Conservation (phyloP, 1,140 invertebrate species). For the Hestina assimilis region DNA sequence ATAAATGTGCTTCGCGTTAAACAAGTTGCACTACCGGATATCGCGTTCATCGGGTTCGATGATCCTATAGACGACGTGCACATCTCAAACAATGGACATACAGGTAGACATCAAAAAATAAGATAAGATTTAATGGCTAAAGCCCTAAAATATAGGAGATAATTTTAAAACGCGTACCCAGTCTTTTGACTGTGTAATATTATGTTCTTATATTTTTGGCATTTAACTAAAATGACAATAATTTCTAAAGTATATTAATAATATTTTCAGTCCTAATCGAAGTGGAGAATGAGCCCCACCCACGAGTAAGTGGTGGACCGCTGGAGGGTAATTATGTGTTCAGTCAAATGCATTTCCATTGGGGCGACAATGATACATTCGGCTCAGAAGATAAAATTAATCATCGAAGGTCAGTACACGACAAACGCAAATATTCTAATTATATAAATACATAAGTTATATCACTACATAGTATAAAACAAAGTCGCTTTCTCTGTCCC, state of each 20-base stretch:
- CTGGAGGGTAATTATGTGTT: conserved; percentile 86
- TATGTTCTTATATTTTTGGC: too few relatives aligned
- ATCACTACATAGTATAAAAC: too few relatives aligned
- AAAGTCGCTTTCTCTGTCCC: too few relatives aligned
- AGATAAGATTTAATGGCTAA: too few relatives aligned
- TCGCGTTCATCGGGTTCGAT: conserved; percentile 81
- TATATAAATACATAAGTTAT: too few relatives aligned
- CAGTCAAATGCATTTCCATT: conserved; percentile 90
- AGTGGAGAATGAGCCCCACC: conserved; percentile 75
- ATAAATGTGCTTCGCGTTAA: conserved; percentile 85
- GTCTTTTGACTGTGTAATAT: too few relatives aligned
- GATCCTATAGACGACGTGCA: conserved; percentile 74
- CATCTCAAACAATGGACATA: conserved; percentile 88
- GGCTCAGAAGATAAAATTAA: conserved; percentile 95
- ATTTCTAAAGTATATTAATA: neutral
- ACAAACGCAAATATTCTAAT: too few relatives aligned
- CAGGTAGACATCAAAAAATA: conserved; percentile 74
- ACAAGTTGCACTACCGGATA: conserved; percentile 76
- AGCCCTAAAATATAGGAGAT: too few relatives aligned
- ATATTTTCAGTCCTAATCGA: conserved; percentile 78
- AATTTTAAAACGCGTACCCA: too few relatives aligned
- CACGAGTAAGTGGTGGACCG: conserved; percentile 83
- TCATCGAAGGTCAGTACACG: conserved; percentile 79
- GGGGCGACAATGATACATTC: conserved; percentile 87
- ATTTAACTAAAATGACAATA: neutral